Base-by-base conservation (phyloP, 2,113 vertebrate species). In the Ginglymostoma cirratum region DNA sequence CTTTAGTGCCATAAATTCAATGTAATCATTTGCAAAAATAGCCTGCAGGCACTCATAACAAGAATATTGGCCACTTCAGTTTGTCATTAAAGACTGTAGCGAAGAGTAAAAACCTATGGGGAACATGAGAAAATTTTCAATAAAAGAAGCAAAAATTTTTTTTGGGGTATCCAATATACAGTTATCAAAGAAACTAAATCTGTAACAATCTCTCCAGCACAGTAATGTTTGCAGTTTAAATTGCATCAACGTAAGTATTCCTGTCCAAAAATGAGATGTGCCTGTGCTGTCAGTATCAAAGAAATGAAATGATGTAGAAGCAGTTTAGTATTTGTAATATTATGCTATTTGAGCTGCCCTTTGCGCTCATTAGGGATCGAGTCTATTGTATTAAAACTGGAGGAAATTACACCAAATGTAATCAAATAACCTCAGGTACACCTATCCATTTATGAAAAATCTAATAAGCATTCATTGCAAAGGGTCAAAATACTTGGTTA, bases 391-490 rank as follows among this genome's bases (percentile, higher is more conserved):
- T 34, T 70, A 95, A 72, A 72, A 76, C 72, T 21, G 94, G 24
- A 95, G 38, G 42, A 95, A 95, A 95, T 95, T 52, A 95, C 30
- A 95, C 27, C 70, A 48, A 72, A 70, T 76, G 24, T 45, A 52
- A 48, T 48, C 94, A 95, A 95, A 52, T 95, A 95, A 95, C 94
- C 69, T 95, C 6, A 52, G 94, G 67, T 48, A 52, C 14, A 45
- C 94, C 94, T 19, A 76, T 72, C 94, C 69, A 70, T 70, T 95
- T 52, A 72, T 52, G 92, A 72, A 72, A 95, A 95, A 76, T 95
- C 67, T 95, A 95, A 95, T 95, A 95, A 95, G 24, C 69, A 76
- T 95, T 72, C 94, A 95, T 95, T 19, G 27, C 67, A 95, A 95
- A 72, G 69, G 67, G 67, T 95, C 66, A 95, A 95, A 76, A 72